Percentiles rank a stretch among this genome's conserved stretches.
phyloP scores from a whole-genome alignment of 2,113 vertebrate species.

The Psittacara wagleri region DNA sequence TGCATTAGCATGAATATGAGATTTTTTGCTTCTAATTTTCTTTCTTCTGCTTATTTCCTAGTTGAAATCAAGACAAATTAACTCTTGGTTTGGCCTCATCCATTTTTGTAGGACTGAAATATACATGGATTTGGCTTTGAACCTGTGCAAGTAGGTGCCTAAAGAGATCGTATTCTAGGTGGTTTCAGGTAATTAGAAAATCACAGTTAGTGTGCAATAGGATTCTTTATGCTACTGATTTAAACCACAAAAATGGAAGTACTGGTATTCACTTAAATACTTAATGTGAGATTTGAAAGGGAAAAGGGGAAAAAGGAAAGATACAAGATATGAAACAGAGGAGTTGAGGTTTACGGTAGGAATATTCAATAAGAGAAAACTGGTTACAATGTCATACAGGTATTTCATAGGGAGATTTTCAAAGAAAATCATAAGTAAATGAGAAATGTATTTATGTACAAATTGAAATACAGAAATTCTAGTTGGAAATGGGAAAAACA shows the following conservation, averaged over 20 bases:
- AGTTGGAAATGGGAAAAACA: not conserved
- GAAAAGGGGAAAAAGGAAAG: not conserved
- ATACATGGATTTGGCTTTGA: not conserved
- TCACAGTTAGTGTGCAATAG: not conserved
- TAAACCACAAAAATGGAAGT: not conserved
- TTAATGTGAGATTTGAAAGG: not conserved
- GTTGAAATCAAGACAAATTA: constrained; percentile 1
- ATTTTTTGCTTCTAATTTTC: constrained; percentile 9
- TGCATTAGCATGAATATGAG: not conserved
- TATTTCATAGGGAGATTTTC: not conserved
- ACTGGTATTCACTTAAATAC: not conserved
- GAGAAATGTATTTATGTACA: not conserved
- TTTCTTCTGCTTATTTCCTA: constrained; percentile 29
- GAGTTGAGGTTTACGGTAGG: not conserved
- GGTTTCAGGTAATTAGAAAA: constrained; percentile 3
- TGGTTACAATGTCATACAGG: not conserved
- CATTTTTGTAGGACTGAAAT: not conserved
- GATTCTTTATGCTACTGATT: not conserved
- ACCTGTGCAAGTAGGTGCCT: not conserved
- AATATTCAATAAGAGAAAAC: not conserved
- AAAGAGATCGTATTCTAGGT: not conserved
- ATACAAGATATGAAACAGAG: not conserved
- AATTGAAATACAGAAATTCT: not conserved
- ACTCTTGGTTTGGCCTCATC: not conserved
- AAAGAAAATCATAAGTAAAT: not conserved